Evolutionary conservation across 2,888 invertebrate species (phyloP).

Genomic region (Dryadula phaetusa): DNA sequence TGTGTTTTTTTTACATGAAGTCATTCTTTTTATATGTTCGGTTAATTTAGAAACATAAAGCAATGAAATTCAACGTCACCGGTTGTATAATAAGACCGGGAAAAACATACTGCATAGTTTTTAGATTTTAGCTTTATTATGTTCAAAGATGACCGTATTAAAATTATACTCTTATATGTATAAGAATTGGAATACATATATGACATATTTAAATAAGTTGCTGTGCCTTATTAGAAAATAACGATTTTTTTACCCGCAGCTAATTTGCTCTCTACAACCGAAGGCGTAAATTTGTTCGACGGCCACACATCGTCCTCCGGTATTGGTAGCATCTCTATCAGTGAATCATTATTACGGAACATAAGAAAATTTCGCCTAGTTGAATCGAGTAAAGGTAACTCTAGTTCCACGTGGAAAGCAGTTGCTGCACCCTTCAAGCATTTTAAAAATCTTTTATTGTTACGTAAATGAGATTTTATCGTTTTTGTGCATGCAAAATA

Average conservation of each 20-base stretch:
- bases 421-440: constrained; percentile 63
- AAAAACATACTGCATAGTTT: too few relatives aligned
- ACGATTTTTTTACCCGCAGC: constrained; percentile 48
- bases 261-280: constrained; percentile 51
- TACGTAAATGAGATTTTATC: neutral
- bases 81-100: too few relatives aligned
- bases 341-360: constrained; percentile 64
- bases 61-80: too few relatives aligned
- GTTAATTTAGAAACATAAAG: too few relatives aligned
- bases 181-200: too few relatives aligned
- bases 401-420: constrained; percentile 80
- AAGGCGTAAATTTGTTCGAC: constrained; percentile 43
- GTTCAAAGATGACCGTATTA: too few relatives aligned
- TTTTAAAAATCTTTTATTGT: neutral
- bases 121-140: too few relatives aligned
- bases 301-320: constrained; percentile 65
- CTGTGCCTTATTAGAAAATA: neutral
- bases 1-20: too few relatives aligned
- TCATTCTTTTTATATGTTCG: too few relatives aligned
- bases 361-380: constrained; percentile 67
- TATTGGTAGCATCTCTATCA: constrained; percentile 65
- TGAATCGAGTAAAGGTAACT: constrained; percentile 81
- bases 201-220: too few relatives aligned
- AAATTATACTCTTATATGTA: too few relatives aligned
- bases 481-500: too few relatives aligned